A percentile compares a stretch with the other conserved stretches of the same genome.
phyloP scores from a whole-genome alignment of 2,113 vertebrate genomes.

The Prunella fulvescens region DNA sequence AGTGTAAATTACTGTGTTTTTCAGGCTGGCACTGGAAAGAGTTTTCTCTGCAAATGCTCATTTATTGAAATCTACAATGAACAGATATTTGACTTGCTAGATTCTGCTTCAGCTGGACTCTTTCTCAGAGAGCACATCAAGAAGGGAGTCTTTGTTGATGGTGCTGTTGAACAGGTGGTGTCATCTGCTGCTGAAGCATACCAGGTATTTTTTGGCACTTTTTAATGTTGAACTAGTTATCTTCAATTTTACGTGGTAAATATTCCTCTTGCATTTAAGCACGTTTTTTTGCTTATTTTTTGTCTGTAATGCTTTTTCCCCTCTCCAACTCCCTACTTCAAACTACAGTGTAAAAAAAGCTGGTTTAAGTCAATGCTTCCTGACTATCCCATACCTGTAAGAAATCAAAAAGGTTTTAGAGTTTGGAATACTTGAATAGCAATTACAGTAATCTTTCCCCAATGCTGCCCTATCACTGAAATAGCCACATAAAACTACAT shows the following conservation, averaged over 20 bases:
- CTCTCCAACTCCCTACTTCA: neutral
- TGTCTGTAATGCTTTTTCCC: neutral
- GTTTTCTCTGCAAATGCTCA: slow-evolving; percentile 95
- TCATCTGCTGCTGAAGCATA: slow-evolving; percentile 92
- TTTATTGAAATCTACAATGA: slow-evolving; percentile 99
- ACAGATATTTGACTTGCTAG: slow-evolving; percentile 94
- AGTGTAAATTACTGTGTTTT: slow-evolving; percentile 21
- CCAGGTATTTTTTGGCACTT: slow-evolving; percentile 76
- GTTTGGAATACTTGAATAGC: neutral
- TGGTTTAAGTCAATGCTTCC: neutral
- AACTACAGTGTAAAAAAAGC: neutral
- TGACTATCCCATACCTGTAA: neutral
- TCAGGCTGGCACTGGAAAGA: slow-evolving; percentile 85
- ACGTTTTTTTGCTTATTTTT: neutral
- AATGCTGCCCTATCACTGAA: neutral
- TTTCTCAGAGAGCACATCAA: slow-evolving; percentile 95
- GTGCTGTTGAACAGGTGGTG: slow-evolving; percentile 88
- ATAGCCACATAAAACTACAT: neutral
- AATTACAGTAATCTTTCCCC: neutral
- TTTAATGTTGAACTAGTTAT: neutral
- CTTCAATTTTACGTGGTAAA: neutral
- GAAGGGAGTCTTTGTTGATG: slow-evolving; percentile 93
- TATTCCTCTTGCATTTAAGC: neutral
- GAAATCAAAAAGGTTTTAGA: neutral
- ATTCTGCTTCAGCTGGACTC: slow-evolving; percentile 88